These are phyloP conservation scores for Chaetops frenatus DNA, from an alignment of 2,113 vertebrate genomes.

Conservation along the genomic window DNA sequence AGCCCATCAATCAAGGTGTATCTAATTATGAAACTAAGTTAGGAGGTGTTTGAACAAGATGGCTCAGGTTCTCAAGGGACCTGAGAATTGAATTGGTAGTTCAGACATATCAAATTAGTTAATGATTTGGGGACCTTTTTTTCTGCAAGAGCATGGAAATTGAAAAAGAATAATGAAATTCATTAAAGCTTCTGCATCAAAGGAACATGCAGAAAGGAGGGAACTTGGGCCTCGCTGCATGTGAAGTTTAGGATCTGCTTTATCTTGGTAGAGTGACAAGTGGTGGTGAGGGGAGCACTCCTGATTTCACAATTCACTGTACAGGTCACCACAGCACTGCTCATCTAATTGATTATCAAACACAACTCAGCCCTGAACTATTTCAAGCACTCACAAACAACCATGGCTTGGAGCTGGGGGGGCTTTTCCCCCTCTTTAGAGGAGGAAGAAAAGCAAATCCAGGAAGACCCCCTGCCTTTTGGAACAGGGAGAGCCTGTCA, in stretches of 20 bases:
- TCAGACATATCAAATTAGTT: conserved; percentile 78
- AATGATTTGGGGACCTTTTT: conserved; percentile 76
- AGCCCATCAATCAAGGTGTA: conserved; percentile 69
- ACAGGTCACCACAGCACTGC: not conserved
- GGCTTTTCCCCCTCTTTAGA: not conserved
- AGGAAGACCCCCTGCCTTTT: not conserved
- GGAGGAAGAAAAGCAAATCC: not conserved
- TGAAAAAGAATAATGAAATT: conserved; percentile 76
- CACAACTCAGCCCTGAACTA: not conserved
- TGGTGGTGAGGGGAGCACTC: not conserved
- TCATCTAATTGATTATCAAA: not conserved
- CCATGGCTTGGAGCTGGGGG: not conserved
- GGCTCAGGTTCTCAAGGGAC: conserved; percentile 61
- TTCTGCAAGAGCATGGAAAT: conserved; percentile 74
- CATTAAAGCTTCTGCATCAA: conserved; percentile 67
- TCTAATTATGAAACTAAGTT: conserved; percentile 80
- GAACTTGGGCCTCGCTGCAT: conserved; percentile 15
- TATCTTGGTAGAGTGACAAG: conserved; percentile 13
- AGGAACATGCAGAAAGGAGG: conserved; percentile 29
- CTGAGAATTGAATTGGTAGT: conserved; percentile 72
- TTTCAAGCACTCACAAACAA: not conserved
- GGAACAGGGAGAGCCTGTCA: not conserved
- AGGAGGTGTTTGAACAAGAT: conserved; percentile 76
- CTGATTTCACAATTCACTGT: not conserved
- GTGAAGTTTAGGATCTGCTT: conserved; percentile 45